Conservation (phyloP, 2,888 invertebrate genomes). For the Omphaloscelis lunosa region DNA sequence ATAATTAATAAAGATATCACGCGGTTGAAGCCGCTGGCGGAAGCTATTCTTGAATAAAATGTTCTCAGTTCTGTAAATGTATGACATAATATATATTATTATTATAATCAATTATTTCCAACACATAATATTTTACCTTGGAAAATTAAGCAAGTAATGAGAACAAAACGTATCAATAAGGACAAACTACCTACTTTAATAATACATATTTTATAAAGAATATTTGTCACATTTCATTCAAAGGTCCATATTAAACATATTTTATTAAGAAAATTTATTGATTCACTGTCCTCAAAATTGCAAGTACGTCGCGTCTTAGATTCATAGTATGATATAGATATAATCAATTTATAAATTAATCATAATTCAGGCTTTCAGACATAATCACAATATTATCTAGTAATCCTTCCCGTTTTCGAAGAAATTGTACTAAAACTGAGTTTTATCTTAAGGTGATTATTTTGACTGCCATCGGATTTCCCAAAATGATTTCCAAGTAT, state of each 20-base stretch:
- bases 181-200: too few relatives aligned
- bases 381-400: background rate
- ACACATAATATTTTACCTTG: too few relatives aligned
- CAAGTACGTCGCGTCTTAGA: background rate
- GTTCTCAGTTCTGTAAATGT: background rate
- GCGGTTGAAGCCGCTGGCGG: too few relatives aligned
- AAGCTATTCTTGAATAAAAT: too few relatives aligned
- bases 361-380: background rate
- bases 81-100: too few relatives aligned
- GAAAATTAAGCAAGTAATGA: too few relatives aligned
- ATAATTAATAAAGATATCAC: too few relatives aligned
- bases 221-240: background rate
- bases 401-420: conserved; percentile 2
- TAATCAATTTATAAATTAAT: conserved; percentile 2
- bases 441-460: background rate
- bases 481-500: background rate
- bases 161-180: too few relatives aligned
- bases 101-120: background rate
- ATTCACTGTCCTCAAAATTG: conserved; percentile 2
- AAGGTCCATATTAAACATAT: background rate
- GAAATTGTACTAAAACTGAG: background rate
- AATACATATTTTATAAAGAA: too few relatives aligned
- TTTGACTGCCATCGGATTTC: background rate
- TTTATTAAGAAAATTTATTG: conserved; percentile 20
- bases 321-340: background rate